Percentiles rank a stretch among this genome's conserved stretches.
phyloP scores from a whole-genome alignment of 2,113 vertebrate genomes.

The Fukomys damarensis region DNA sequence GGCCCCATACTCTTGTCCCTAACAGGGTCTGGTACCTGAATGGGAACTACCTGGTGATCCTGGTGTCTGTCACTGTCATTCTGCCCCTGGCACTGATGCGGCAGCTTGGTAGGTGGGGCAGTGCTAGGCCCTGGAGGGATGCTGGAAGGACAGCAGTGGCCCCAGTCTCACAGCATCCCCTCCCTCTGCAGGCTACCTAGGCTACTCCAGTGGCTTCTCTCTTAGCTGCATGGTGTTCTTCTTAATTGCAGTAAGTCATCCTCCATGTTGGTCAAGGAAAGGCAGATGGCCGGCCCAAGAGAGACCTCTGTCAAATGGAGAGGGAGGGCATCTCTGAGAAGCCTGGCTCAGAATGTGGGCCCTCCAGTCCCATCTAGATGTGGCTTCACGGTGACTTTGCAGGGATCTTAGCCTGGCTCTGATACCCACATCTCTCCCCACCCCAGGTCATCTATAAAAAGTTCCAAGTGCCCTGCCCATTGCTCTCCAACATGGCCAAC shows the following conservation, averaged over 20 bases:
- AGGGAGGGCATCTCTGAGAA: not conserved
- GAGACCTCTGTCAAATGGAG: not conserved
- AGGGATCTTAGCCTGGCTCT: not conserved
- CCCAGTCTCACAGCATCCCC: conserved; percentile 8
- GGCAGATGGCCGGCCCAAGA: not conserved
- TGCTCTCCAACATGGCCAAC: conserved; percentile 87
- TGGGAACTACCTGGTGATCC: conserved; percentile 97
- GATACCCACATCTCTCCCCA: not conserved
- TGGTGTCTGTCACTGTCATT: conserved; percentile 92
- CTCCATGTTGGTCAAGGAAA: not conserved
- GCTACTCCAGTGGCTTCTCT: conserved; percentile 98
- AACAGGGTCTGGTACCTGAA: conserved; percentile 96
- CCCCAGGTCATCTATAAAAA: conserved; percentile 97
- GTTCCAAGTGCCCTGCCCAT: conserved; percentile 95
- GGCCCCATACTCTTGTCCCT: conserved; percentile 56
- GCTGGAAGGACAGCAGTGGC: not conserved
- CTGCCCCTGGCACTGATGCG: conserved; percentile 98
- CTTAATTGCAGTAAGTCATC: conserved; percentile 92
- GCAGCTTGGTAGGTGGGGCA: conserved; percentile 92
- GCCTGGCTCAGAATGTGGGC: not conserved
- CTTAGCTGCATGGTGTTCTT: conserved; percentile 99
- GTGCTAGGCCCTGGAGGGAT: not conserved
- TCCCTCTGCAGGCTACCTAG: conserved; percentile 93
- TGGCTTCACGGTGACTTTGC: not conserved
- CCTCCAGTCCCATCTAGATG: not conserved